A percentile compares a stretch with the other conserved stretches of the same genome.
phyloP scores from a whole-genome alignment of 2,113 vertebrate genomes.

The Chaetorhynchus papuensis region DNA sequence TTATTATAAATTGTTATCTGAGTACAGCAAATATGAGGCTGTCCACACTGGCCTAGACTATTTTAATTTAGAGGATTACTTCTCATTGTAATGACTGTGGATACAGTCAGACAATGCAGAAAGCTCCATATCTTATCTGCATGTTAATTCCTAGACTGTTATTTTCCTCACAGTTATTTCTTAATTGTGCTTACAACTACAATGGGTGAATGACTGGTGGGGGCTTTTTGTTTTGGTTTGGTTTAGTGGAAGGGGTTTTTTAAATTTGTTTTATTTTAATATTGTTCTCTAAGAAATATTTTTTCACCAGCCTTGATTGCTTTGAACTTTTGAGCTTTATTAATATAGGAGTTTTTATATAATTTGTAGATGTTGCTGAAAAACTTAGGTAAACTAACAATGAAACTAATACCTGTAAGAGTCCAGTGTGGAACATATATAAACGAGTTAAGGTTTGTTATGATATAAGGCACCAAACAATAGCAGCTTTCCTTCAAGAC shows the following conservation, averaged over 20 bases:
- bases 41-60: not conserved
- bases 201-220: not conserved
- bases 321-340: not conserved
- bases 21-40: not conserved
- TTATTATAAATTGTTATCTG: not conserved
- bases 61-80: not conserved
- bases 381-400: not conserved
- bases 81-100: not conserved
- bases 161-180: not conserved
- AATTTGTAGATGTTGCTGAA: not conserved
- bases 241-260: not conserved
- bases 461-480: not conserved
- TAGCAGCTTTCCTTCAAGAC: not conserved
- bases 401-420: not conserved
- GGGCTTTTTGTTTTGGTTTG: not conserved
- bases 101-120: not conserved
- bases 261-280: not conserved
- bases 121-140: not conserved
- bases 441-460: not conserved
- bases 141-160: not conserved
- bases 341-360: not conserved
- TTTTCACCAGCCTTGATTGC: not conserved
- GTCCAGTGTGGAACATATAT: not conserved
- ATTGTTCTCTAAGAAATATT: not conserved
- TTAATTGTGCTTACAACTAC: not conserved